Conservation (phyloP, 2,113 vertebrate species). For the Cercopithecus mona region DNA sequence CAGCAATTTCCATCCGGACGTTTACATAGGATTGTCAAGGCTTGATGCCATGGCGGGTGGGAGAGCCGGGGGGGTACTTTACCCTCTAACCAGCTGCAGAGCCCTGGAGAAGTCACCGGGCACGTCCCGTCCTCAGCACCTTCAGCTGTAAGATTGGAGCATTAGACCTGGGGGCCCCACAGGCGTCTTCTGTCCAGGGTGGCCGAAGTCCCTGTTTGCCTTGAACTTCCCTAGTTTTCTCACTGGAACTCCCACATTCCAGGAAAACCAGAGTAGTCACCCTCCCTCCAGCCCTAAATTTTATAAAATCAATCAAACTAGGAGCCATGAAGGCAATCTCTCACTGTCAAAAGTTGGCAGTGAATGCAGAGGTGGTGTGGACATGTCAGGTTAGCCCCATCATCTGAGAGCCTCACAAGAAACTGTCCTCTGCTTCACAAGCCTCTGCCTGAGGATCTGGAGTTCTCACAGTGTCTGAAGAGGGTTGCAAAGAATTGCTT, state of each 20-base stretch:
- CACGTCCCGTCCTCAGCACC: not conserved
- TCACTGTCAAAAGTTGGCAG: not conserved
- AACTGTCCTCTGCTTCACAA: not conserved
- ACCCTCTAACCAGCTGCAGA: not conserved
- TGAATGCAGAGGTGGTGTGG: rapidly evolving
- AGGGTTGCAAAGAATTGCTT: too few species aligned
- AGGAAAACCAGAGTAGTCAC: not conserved
- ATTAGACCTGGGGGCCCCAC: rapidly evolving
- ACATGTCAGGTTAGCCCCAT: rapidly evolving
- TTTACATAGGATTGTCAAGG: not conserved
- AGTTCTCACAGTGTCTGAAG: not conserved
- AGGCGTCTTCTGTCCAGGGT: rapidly evolving
- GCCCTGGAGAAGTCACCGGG: rapidly evolving
- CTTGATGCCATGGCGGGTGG: rapidly evolving
- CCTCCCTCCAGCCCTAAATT: not conserved
- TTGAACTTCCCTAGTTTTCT: not conserved
- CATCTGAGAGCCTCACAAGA: rapidly evolving
- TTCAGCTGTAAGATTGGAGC: not conserved
- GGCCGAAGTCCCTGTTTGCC: rapidly evolving
- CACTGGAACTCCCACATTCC: rapidly evolving
- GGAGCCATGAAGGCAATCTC: not conserved
- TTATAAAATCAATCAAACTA: not conserved
- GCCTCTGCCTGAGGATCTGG: not conserved
- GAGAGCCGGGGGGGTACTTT: rapidly evolving
- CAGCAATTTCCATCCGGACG: rapidly evolving